Evolutionary conservation across 2,797 vertebrate genomes (phyloP), one percentile per base, ranked within the genome.

Genomic region (Sparidentex hasta): DNA sequence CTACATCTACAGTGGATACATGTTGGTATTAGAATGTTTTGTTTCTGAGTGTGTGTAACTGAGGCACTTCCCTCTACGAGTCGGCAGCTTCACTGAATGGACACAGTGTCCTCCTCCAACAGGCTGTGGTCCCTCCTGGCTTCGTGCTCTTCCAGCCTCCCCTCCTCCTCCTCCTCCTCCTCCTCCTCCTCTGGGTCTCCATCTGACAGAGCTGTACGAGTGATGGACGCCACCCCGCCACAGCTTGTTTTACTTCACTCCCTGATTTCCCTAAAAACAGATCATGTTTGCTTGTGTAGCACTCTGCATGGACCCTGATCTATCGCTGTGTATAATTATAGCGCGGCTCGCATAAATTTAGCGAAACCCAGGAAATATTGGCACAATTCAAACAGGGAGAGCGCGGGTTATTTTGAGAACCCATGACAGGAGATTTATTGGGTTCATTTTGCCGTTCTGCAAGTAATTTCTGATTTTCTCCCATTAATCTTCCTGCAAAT

Each of bases 281-380:
- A 67, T 29, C 65, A 8, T 78, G 71, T 84, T 80, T 90, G 71
- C 81, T 83, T 87, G 65, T 57, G 43, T 74, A 69, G 43, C 21
- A 52, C 25, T 75, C 57, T 47, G 5, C 57, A 12, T 7, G 21
- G 47, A 54, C 62, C n/a, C 69, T 5, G 50, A 88, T 77, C 70
- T 74, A 82, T 89, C 84, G 75, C 55, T 69, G 57, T 52, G 44
- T 74, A 23, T 78, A 70, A 79, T 79, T 61, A 58, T 65, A 52
- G 21, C 0, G 51, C 41, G 11, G 38, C 77, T 73, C 55, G 27
- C 21, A 63, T 73, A 77, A 71, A 89, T 51, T 71, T n/a, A 70
- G 23, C 54, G 74, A 58, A 80, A 50, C 59, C 67, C 29, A 59
- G 62, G 81, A 82, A 73, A 74, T 17, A 63, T 51, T 48, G n/a